Conservation (phyloP, 2,113 vertebrate genomes). For the Coregonus clupeaformis region DNA sequence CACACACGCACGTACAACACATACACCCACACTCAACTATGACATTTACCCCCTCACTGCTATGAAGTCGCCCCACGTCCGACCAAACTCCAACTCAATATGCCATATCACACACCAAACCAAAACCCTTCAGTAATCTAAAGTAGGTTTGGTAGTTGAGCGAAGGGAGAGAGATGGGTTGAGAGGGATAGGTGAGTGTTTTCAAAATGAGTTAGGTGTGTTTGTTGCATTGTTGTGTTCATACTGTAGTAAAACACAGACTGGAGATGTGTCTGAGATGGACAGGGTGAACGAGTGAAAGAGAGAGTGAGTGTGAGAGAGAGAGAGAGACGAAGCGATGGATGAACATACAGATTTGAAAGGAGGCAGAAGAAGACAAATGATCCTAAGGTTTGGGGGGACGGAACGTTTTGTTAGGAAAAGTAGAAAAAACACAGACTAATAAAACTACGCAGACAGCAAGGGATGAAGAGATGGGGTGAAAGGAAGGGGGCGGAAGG, state of each 20-base stretch:
- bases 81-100: too few species aligned
- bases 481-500: slow-evolving; percentile 11
- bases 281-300: slow-evolving; percentile 30
- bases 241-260: too few species aligned
- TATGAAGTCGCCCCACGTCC: neutral
- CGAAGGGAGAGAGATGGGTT: slow-evolving; percentile 30
- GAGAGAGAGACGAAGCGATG: slow-evolving; percentile 43
- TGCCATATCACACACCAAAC: neutral
- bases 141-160: neutral
- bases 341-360: slow-evolving; percentile 49
- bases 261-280: too few species aligned
- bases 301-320: slow-evolving; percentile 23
- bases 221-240: too few species aligned
- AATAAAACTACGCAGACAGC: slow-evolving; percentile 11
- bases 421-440: slow-evolving; percentile 4
- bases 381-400: slow-evolving; percentile 41
- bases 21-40: too few species aligned
- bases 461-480: slow-evolving; percentile 26
- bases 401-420: slow-evolving; percentile 57
- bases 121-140: neutral
- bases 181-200: neutral
- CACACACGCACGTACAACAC: too few species aligned
- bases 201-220: neutral
- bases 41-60: neutral
- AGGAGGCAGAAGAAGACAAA: slow-evolving; percentile 61